Conservation (phyloP, 2,888 invertebrate genomes). For the Epistrophella euchroma region DNA sequence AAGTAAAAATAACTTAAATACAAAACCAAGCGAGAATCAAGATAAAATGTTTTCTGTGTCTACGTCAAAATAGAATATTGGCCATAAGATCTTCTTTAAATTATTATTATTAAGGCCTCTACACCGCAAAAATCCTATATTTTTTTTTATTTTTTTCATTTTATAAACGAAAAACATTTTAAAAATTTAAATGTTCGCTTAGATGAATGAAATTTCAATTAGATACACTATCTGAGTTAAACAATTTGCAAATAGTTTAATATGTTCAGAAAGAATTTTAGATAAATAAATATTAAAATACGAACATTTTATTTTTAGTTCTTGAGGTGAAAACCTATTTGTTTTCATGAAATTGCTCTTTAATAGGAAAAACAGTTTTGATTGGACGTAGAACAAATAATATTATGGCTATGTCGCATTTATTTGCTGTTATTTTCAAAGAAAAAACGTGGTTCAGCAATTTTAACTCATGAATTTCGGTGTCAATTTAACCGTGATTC, state of each 20-base stretch:
- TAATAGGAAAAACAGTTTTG: background rate
- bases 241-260: background rate
- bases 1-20: constrained; percentile 34
- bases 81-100: constrained; percentile 33
- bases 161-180: background rate
- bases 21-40: constrained; percentile 2
- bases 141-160: background rate
- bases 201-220: constrained; percentile 12
- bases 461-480: too few species aligned
- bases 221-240: background rate
- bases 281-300: background rate
- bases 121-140: background rate
- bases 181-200: background rate
- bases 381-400: too few species aligned
- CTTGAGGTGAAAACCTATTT: too few species aligned
- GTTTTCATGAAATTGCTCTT: background rate
- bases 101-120: constrained; percentile 24
- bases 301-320: background rate
- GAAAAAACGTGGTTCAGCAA: too few species aligned
- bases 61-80: constrained; percentile 60
- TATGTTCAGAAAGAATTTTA: background rate
- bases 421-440: too few species aligned
- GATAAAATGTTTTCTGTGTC: background rate
- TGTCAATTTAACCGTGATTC: too few species aligned
- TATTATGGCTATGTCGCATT: too few species aligned